These are phyloP conservation scores for Caenorhabditis zanzibari DNA, from an alignment of 2,888 invertebrate species.

Conservation along the genomic window DNA sequence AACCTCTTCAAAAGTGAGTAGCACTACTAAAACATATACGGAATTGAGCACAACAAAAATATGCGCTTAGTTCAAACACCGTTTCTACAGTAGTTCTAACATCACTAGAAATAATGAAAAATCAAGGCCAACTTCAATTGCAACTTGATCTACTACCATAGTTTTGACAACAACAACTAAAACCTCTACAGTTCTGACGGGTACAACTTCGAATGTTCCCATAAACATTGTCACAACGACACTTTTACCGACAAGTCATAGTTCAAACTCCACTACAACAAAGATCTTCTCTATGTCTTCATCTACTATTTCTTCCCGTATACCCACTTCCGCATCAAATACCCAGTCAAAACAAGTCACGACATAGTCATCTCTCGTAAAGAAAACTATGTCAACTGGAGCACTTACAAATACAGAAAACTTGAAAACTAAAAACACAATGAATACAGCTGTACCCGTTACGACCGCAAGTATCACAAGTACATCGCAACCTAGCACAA, in stretches of 20 bases:
- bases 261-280: too few species aligned
- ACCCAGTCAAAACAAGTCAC: constrained; percentile 3
- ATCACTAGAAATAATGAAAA: too few species aligned
- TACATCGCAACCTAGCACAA: background rate
- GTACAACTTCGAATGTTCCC: too few species aligned
- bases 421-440: background rate
- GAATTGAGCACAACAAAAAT: background rate
- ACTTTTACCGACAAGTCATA: too few species aligned
- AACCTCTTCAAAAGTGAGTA: constrained; percentile 29
- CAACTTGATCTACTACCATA: background rate
- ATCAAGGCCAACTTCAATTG: background rate
- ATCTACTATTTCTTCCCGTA: background rate
- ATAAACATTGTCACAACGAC: too few species aligned
- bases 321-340: background rate
- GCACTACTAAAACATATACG: background rate
- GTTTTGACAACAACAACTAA: background rate
- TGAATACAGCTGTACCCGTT: background rate
- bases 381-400: background rate
- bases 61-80: background rate
- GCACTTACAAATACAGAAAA: background rate
- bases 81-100: background rate
- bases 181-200: too few species aligned
- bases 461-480: background rate
- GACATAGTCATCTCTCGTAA: background rate
- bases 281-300: background rate